Evolutionary conservation across 2,113 vertebrate species (phyloP).

Genomic region (Peucedramus taeniatus): DNA sequence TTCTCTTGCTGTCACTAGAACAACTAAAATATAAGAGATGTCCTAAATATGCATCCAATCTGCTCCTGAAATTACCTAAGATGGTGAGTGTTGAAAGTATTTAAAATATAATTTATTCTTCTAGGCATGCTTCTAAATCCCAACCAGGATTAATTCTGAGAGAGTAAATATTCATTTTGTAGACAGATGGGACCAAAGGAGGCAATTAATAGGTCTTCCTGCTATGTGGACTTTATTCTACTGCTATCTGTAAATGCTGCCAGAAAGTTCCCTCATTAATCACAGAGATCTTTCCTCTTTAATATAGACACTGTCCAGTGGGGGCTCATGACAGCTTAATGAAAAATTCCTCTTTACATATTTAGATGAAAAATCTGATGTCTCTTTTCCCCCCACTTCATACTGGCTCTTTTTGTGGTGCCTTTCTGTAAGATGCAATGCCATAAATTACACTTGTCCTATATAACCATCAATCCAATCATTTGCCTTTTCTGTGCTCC

Average conservation of each 20-base stretch:
- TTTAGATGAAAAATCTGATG: background rate
- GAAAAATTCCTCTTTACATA: background rate
- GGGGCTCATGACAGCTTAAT: background rate
- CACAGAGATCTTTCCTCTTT: background rate
- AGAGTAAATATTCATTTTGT: background rate
- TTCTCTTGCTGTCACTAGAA: background rate
- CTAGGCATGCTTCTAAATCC: background rate
- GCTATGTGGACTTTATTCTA: background rate
- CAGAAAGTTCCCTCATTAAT: background rate
- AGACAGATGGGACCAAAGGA: background rate
- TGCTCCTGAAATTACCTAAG: background rate
- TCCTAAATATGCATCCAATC: background rate
- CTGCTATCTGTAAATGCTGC: background rate
- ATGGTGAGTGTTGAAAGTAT: background rate
- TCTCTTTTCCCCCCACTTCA: background rate
- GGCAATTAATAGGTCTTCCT: background rate
- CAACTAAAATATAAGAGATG: background rate
- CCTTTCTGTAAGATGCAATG: background rate
- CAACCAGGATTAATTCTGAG: background rate
- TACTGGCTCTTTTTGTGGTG: background rate
- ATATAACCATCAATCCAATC: background rate
- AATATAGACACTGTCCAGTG: background rate
- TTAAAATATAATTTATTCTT: background rate
- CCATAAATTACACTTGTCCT: background rate
- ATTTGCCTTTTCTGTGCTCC: background rate